Conservation (phyloP, 1,140 invertebrate genomes). For the Brachionus paranguensis region DNA sequence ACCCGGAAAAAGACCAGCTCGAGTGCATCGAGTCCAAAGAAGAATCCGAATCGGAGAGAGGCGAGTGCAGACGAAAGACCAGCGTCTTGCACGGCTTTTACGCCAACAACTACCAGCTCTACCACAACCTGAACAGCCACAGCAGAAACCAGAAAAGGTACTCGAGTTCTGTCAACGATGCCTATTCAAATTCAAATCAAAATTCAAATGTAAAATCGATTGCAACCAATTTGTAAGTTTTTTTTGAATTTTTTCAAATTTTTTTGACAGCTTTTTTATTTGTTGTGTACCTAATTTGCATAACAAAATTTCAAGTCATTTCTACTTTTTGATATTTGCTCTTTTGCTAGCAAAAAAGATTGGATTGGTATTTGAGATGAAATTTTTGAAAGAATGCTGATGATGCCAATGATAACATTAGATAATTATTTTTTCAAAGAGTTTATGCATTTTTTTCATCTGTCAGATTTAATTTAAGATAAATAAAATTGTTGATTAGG, state of each 20-base stretch:
- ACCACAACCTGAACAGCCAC: neutral
- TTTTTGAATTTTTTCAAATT: neutral
- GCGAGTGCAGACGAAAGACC: neutral
- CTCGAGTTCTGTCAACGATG: neutral
- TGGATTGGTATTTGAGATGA: neutral
- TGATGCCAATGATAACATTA: neutral
- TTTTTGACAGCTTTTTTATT: neutral
- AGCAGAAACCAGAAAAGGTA: neutral
- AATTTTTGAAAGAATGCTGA: neutral
- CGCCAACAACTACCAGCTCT: neutral
- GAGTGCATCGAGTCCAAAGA: neutral
- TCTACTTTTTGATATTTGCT: too few relatives aligned
- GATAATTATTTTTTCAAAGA: neutral
- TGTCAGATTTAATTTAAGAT: neutral
- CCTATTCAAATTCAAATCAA: neutral
- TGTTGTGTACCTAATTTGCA: neutral
- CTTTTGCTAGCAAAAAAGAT: neutral
- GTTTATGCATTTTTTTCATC: neutral
- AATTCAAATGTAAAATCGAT: constrained; percentile 20
- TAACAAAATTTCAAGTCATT: too few relatives aligned
- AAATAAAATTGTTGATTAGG: neutral
- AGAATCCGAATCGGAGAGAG: neutral
- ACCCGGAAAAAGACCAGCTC: neutral
- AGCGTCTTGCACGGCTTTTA: neutral
- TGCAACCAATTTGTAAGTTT: neutral